phyloP scores from a whole-genome alignment of 2,888 invertebrate species.

The Sesamia inferens region DNA sequence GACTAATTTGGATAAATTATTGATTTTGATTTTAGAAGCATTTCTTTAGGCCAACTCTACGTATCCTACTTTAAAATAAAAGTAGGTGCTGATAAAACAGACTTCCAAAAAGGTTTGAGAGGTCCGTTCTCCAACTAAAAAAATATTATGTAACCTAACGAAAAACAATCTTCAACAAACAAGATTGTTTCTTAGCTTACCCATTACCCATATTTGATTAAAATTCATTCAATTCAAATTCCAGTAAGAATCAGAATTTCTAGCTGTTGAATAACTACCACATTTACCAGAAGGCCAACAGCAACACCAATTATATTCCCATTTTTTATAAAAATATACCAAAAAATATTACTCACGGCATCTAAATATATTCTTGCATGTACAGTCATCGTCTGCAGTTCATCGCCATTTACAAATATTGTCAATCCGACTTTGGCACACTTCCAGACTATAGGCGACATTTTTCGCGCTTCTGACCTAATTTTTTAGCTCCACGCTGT shows the following conservation, averaged over 20 bases:
- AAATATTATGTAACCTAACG: not conserved
- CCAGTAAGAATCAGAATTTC: not conserved
- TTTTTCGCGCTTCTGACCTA: slow-evolving; percentile 82
- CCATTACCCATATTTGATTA: too few relatives aligned
- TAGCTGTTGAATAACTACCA: not conserved
- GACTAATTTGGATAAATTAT: too few relatives aligned
- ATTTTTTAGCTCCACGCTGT: slow-evolving; percentile 80
- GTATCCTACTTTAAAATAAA: not conserved
- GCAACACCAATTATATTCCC: slow-evolving; percentile 25
- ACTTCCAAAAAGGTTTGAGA: not conserved
- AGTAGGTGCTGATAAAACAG: not conserved
- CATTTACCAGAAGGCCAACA: slow-evolving; percentile 3
- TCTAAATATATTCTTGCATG: slow-evolving; percentile 65
- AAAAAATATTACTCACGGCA: slow-evolving; percentile 53
- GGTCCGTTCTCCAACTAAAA: not conserved
- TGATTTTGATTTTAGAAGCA: not conserved
- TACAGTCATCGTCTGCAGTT: slow-evolving; percentile 71
- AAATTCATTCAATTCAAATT: not conserved
- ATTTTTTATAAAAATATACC: slow-evolving; percentile 46
- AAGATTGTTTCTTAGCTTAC: not conserved
- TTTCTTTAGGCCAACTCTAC: not conserved
- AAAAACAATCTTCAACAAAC: not conserved
- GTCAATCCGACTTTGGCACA: slow-evolving; percentile 73
- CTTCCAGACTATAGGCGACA: slow-evolving; percentile 78
- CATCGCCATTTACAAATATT: slow-evolving; percentile 77